Evolutionary conservation across 2,113 vertebrate species (phyloP), one percentile per base, ranked within the genome.

Genomic region (Ammodytes dubius): DNA sequence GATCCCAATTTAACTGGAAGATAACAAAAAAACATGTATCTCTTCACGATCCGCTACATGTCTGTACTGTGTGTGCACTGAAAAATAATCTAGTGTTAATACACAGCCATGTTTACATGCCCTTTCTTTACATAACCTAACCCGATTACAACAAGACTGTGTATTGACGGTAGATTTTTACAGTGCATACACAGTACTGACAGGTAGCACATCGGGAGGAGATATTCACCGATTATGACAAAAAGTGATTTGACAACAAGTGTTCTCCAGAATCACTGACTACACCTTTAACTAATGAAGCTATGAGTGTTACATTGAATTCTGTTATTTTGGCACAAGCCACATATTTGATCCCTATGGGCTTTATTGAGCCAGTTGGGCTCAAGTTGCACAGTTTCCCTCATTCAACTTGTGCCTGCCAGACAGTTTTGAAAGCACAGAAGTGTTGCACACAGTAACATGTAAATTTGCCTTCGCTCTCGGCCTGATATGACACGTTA

Each of bases 381-480:
- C 77, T 80, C 40, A 53, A 35, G 59, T 65, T 49, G 60, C 27
- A 68, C 11, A 73, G 12, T 39, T 54, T 49, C 53, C 66, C 69
- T 14, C 40, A 50, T 59, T 17, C 27, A 50, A 8, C 49, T 14
- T 15, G 43, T 1, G 6, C 47, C 14, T 56, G 39, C 52, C 12
- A 54, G 59, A 66, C 6, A 47, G n/a, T 15, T 27, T 37, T 79
- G 43, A 59, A 76, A 74, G n/a, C 35, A 50, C 11, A n/a, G 54
- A 58, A 57, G 78, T 66, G 59, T 47, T 75, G 49, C n/a, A 12
- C 15, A 3, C 17, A 52, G 19, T 42, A 27, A 27, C 27, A 27
- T 27, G 27, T 6, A 45, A 2, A 35, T 12, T 46, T n/a, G 65
- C 42, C 19, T 61, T 49, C 12, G 53, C 3, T 10, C 37, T n/a